phyloP scores from a whole-genome alignment of 92 coral and sea anemone genomes.

The Phenganax marumi region DNA sequence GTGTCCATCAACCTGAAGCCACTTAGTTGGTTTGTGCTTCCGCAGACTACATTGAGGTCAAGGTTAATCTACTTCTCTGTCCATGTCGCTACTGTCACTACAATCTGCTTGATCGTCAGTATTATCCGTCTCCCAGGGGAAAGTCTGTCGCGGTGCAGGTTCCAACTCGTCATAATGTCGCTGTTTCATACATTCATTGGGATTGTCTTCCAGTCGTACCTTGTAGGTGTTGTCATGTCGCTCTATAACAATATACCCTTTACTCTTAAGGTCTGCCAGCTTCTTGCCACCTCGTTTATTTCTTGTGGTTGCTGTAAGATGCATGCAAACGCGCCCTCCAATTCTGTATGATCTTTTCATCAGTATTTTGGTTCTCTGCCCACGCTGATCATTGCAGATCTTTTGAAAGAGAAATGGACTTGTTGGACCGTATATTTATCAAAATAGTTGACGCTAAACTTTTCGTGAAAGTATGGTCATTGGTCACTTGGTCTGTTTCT shows the following conservation, averaged over 20 bases:
- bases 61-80: not conserved
- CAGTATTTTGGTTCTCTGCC: not conserved
- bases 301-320: not conserved
- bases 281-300: not conserved
- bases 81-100: constrained; percentile 6
- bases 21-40: not conserved
- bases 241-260: constrained; percentile 10
- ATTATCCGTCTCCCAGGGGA: not conserved
- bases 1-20: constrained; percentile 25
- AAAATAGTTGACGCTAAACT: too few species aligned
- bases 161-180: constrained; percentile 20
- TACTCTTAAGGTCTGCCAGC: constrained; percentile 2
- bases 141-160: constrained; percentile 12
- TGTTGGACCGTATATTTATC: too few species aligned
- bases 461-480: too few species aligned
- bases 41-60: not conserved
- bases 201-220: constrained; percentile 5
- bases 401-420: too few species aligned
- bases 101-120: not conserved
- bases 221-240: not conserved
- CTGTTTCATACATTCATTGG: constrained; percentile 9
- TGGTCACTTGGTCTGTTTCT: too few species aligned
- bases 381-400: not conserved
- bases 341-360: not conserved
- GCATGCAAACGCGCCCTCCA: not conserved